phyloP scores from a whole-genome alignment of 2,797 vertebrate species.

The Lepus oiostolus region DNA sequence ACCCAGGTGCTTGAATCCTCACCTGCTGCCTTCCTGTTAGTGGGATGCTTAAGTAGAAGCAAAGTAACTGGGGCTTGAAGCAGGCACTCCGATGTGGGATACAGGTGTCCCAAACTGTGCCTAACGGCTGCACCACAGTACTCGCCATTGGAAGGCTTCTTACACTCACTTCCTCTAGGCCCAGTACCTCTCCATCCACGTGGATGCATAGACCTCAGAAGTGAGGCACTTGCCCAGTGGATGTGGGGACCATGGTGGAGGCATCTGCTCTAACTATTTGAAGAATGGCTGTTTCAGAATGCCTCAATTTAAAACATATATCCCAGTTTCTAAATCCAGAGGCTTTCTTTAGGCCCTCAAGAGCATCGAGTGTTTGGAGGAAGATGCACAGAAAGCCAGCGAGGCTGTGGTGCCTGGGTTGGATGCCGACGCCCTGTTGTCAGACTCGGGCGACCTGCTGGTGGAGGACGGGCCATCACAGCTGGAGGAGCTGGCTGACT shows the following conservation, averaged over 20 bases:
- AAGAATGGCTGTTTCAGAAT: accelerated
- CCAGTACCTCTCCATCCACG: neutral
- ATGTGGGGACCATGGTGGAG: accelerated
- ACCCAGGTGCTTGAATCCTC: no score
- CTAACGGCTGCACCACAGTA: neutral
- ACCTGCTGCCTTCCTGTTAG: no score
- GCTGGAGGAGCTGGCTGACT: constrained; percentile 91
- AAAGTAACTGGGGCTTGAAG: no score
- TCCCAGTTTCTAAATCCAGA: neutral
- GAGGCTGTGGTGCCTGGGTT: constrained; percentile 74
- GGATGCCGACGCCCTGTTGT: neutral
- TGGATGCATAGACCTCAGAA: no score
- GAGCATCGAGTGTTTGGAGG: constrained; percentile 90
- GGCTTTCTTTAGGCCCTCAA: constrained; percentile 89
- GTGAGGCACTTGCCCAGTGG: no score
- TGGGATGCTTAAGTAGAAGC: no score
- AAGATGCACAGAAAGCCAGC: constrained; percentile 18
- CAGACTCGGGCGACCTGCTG: neutral
- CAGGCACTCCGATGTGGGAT: no score
- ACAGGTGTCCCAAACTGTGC: no score
- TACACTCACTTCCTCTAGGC: no score
- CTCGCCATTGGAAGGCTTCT: neutral
- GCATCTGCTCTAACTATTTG: accelerated
- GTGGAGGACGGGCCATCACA: constrained; percentile 86
- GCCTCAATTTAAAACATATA: accelerated